These are phyloP conservation scores for Urocyon cinereoargenteus DNA, from an alignment of 2,797 vertebrate species.

Conservation along the genomic window DNA sequence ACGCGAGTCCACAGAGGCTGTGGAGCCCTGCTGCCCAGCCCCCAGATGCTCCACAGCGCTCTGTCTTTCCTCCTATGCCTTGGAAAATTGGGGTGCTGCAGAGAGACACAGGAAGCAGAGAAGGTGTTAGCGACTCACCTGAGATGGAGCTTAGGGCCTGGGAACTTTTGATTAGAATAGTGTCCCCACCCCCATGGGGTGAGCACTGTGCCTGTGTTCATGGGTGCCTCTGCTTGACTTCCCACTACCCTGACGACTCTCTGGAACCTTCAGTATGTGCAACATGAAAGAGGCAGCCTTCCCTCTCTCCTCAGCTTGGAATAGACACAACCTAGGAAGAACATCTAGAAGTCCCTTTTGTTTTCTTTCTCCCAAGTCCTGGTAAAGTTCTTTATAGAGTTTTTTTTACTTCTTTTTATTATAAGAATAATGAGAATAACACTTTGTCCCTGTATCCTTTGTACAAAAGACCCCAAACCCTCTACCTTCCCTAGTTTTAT, in stretches of 20 bases:
- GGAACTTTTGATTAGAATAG: not conserved
- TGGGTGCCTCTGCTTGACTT: not conserved
- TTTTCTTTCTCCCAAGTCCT: not conserved
- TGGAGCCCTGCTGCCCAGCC: not conserved
- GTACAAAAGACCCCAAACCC: not conserved
- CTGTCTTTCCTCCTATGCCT: not conserved
- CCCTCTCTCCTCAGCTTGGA: no score
- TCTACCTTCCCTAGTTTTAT: not conserved
- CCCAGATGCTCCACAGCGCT: rapidly evolving
- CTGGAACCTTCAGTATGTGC: not conserved
- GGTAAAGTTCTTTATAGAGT: not conserved
- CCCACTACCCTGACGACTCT: not conserved
- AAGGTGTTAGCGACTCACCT: not conserved
- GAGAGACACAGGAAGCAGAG: not conserved
- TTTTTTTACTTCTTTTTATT: not conserved
- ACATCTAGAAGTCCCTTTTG: not conserved
- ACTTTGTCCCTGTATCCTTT: not conserved
- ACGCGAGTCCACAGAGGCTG: rapidly evolving
- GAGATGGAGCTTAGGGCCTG: not conserved
- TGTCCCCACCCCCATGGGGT: no score
- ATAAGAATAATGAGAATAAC: no score
- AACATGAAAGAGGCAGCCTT: not conserved
- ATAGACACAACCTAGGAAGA: not conserved
- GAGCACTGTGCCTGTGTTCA: not conserved
- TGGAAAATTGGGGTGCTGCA: not conserved